Percentiles rank a stretch among this genome's conserved stretches.
phyloP scores from a whole-genome alignment of 1,140 invertebrate genomes.

The Hermetia illucens region DNA sequence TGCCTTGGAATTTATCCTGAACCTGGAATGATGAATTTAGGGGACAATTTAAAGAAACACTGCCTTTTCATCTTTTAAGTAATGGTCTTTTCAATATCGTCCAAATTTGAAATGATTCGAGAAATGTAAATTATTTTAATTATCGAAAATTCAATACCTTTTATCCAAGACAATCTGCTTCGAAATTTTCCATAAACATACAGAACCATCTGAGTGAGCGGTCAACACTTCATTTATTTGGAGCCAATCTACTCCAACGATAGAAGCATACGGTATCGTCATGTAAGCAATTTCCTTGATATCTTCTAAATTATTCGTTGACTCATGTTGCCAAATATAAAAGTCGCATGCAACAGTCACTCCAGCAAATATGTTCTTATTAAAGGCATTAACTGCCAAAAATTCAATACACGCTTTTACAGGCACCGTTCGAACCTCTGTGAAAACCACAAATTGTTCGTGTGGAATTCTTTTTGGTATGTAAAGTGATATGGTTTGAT shows the following conservation, averaged over 20 bases:
- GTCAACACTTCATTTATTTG: slow-evolving; percentile 17
- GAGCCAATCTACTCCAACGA: slow-evolving; percentile 21
- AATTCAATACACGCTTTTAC: slow-evolving; percentile 21
- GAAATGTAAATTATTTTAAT: not conserved
- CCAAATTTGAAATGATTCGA: no score
- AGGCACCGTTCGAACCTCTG: slow-evolving; percentile 13
- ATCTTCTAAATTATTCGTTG: slow-evolving; percentile 4
- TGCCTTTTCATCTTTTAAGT: no score
- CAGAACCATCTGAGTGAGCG: slow-evolving; percentile 19
- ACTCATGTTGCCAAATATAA: slow-evolving; percentile 16
- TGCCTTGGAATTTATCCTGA: slow-evolving; percentile 6
- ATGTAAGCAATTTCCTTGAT: slow-evolving; percentile 16
- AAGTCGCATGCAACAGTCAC: slow-evolving; percentile 24
- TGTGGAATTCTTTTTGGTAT: slow-evolving; percentile 19
- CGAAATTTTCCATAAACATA: slow-evolving; percentile 17
- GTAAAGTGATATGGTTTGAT: slow-evolving; percentile 19
- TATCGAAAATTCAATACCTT: slow-evolving; percentile 11
- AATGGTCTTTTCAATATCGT: no score
- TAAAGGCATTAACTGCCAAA: slow-evolving; percentile 18
- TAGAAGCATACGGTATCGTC: slow-evolving; percentile 15
- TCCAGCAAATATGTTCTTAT: slow-evolving; percentile 24
- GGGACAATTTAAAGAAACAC: no score
- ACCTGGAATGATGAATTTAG: slow-evolving; percentile 4
- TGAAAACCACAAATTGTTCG: slow-evolving; percentile 16
- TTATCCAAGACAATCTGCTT: slow-evolving; percentile 17